A percentile compares a stretch with the other conserved stretches of the same genome.
Evolutionary conservation across 1,140 invertebrate genomes (phyloP).

Genomic region (Tetranychus urticae): DNA sequence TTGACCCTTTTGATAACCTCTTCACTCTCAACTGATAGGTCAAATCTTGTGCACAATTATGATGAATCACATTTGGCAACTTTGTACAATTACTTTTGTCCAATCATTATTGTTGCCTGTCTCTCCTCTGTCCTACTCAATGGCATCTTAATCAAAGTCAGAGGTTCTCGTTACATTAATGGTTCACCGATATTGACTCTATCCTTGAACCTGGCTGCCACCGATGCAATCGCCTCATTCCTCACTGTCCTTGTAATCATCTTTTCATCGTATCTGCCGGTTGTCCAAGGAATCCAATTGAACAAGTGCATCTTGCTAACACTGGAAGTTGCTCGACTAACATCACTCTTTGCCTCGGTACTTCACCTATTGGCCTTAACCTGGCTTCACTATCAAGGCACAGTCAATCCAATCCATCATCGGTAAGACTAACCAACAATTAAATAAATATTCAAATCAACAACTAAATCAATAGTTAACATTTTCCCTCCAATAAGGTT

Average conservation of each 20-base stretch:
- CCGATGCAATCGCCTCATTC: slow-evolving; percentile 30
- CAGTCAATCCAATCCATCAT: slow-evolving; percentile 34
- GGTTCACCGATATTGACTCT: slow-evolving; percentile 27
- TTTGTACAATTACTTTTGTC: slow-evolving; percentile 4
- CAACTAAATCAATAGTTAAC: too few species aligned
- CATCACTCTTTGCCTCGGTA: slow-evolving; percentile 31
- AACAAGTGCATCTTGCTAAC: slow-evolving; percentile 19
- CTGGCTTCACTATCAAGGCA: slow-evolving; percentile 39
- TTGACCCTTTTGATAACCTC: too few species aligned
- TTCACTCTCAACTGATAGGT: background rate
- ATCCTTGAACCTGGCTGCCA: slow-evolving; percentile 32
- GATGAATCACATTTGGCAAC: slow-evolving; percentile 2
- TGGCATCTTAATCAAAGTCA: background rate
- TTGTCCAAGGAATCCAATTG: slow-evolving; percentile 12
- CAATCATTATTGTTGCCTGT: slow-evolving; percentile 4
- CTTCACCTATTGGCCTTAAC: slow-evolving; percentile 37
- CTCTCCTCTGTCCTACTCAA: slow-evolving; percentile 2
- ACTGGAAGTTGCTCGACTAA: slow-evolving; percentile 28
- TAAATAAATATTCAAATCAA: too few species aligned
- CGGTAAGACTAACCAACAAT: slow-evolving; percentile 11
- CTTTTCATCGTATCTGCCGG: slow-evolving; percentile 27
- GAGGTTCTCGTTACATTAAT: slow-evolving; percentile 17
- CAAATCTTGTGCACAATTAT: background rate
- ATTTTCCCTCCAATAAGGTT: too few species aligned
- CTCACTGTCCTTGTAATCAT: slow-evolving; percentile 27